A percentile compares a stretch with the other conserved stretches of the same genome.
Evolutionary conservation across 2,797 vertebrate genomes (phyloP).

Genomic region (Lycodopsis pacificus): DNA sequence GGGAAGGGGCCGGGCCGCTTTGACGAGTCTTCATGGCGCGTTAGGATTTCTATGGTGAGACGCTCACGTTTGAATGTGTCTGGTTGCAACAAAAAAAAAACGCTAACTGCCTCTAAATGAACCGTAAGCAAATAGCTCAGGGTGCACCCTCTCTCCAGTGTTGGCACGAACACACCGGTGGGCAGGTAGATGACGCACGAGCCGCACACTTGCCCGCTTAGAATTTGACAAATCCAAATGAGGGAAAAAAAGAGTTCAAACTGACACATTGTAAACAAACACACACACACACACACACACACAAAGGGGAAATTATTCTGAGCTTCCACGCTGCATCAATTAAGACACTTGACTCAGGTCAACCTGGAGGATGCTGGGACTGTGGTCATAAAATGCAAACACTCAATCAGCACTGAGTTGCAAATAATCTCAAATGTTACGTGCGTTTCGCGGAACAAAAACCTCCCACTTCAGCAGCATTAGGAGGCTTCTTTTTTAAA

Average conservation of each 20-base stretch:
- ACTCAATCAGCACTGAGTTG: not conserved
- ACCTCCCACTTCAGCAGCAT: constrained; percentile 55
- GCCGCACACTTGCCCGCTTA: not conserved
- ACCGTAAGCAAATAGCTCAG: constrained; percentile 85
- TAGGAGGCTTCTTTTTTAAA: not conserved
- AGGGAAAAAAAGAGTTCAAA: not conserved
- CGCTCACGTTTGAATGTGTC: constrained; percentile 90
- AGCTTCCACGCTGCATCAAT: constrained; percentile 12
- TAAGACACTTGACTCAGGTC: constrained; percentile 48
- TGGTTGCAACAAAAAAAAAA: constrained; percentile 70
- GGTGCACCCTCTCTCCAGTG: constrained; percentile 80
- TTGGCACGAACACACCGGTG: constrained; percentile 3
- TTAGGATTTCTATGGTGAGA: constrained; percentile 95
- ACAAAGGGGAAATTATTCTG: not conserved
- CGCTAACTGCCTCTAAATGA: constrained; percentile 91
- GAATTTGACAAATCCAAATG: not conserved
- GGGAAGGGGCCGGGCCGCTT: constrained; percentile 91
- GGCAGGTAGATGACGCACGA: constrained; percentile 41
- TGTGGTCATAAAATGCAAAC: constrained; percentile 4
- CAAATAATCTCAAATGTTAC: constrained; percentile 41
- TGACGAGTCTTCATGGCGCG: constrained; percentile 93
- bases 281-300: not conserved
- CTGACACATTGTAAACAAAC: not conserved
- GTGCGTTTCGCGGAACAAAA: constrained; percentile 65
- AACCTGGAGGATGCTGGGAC: constrained; percentile 20